A percentile compares a stretch with the other conserved stretches of the same genome.
phyloP scores from a whole-genome alignment of 2,888 invertebrate species.

The Cenopis cana region DNA sequence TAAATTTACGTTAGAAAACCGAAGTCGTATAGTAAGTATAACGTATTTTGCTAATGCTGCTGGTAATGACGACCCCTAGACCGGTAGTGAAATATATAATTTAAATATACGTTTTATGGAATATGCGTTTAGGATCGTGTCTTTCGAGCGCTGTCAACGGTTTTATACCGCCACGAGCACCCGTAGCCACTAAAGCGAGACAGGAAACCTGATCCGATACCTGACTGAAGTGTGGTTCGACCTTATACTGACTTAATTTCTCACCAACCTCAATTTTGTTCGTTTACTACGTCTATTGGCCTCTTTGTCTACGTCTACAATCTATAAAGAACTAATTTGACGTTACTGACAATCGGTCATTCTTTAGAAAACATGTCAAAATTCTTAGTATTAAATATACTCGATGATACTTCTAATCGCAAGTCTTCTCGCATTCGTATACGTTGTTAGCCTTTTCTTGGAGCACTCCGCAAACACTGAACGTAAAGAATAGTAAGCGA shows the following conservation, averaged over 20 bases:
- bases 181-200: neutral
- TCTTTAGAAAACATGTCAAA: conserved; percentile 53
- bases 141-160: no score
- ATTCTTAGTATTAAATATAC: conserved; percentile 48
- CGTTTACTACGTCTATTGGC: neutral
- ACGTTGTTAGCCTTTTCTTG: conserved; percentile 61
- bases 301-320: neutral
- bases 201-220: neutral
- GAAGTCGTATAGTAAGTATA: no score
- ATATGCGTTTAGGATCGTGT: no score
- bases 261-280: neutral
- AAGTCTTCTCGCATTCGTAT: conserved; percentile 60
- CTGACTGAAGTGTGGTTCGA: neutral
- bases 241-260: neutral
- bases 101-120: no score
- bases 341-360: neutral
- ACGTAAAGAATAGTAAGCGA: neutral
- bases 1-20: no score
- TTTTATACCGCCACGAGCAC: neutral
- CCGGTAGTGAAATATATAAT: no score
- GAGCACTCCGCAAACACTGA: conserved; percentile 46
- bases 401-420: conserved; percentile 67
- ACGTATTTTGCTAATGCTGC: neutral
- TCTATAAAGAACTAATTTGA: neutral
- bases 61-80: no score